phyloP scores from a whole-genome alignment of 2,113 vertebrate genomes.

The Callopanchax toddi region DNA sequence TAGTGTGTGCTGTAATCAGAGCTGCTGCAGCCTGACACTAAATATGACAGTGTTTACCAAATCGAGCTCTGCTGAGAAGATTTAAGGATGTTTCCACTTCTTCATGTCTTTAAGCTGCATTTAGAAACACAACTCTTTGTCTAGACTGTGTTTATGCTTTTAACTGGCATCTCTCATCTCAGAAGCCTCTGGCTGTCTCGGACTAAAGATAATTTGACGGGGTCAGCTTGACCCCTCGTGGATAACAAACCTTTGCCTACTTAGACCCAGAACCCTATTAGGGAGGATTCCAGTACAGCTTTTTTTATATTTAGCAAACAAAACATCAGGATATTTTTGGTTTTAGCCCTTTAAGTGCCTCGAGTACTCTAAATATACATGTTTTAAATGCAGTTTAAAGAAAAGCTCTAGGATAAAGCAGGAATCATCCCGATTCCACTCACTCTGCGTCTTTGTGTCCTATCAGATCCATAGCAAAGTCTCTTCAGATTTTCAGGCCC shows the following conservation, averaged over 20 bases:
- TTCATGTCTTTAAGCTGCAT: not conserved
- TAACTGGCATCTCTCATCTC: not conserved
- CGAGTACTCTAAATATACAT: not conserved
- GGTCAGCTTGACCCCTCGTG: not conserved
- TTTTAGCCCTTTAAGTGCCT: not conserved
- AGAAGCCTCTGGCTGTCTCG: not conserved
- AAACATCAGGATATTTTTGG: not conserved
- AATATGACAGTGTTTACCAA: no score
- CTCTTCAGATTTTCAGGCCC: not conserved
- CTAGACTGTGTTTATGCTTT: slow-evolving; percentile 2
- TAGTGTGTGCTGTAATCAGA: no score
- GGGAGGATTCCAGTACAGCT: not conserved
- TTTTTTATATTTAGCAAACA: not conserved
- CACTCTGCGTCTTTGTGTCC: no score
- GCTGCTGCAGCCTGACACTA: no score
- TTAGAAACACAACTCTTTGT: not conserved
- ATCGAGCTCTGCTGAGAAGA: no score
- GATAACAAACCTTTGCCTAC: not conserved
- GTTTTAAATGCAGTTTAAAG: not conserved
- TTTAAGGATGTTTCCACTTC: not conserved
- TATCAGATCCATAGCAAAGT: not conserved
- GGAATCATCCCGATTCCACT: not conserved
- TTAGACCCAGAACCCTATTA: not conserved
- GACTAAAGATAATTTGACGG: not conserved
- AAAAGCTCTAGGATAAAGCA: no score